phyloP scores from a whole-genome alignment of 2,888 invertebrate species.

The Apamea sordens region DNA sequence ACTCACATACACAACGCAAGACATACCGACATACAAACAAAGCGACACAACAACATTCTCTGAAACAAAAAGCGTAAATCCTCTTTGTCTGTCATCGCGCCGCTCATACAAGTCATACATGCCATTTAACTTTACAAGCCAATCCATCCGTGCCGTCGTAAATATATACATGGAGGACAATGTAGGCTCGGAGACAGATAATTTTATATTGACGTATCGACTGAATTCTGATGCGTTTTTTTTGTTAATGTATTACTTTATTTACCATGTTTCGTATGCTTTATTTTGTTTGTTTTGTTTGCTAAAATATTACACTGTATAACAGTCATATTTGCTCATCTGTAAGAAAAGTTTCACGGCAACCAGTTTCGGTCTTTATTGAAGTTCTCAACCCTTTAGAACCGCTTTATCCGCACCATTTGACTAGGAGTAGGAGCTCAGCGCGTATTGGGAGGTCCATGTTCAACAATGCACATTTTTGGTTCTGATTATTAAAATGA shows the following conservation, averaged over 20 bases:
- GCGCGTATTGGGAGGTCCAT: background rate
- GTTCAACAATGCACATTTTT: background rate
- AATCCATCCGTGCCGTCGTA: slow-evolving; percentile 27
- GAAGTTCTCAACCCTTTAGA: background rate
- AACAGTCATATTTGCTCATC: too few relatives aligned
- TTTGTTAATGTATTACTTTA: background rate
- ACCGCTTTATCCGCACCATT: background rate
- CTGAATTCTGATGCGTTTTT: background rate
- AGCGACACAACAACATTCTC: background rate
- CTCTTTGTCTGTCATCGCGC: slow-evolving; percentile 28
- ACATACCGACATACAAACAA: background rate
- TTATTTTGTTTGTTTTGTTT: background rate
- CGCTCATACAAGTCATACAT: slow-evolving; percentile 21
- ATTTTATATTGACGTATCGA: background rate
- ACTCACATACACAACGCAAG: background rate
- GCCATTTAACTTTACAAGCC: slow-evolving; percentile 39
- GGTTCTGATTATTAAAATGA: background rate
- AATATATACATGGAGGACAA: slow-evolving; percentile 10
- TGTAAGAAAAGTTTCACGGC: too few relatives aligned
- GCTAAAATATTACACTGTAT: too few relatives aligned
- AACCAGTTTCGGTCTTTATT: background rate
- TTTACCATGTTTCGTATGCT: background rate
- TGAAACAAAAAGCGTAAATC: slow-evolving; percentile 31
- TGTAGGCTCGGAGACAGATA: slow-evolving; percentile 27
- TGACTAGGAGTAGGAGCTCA: background rate